Evolutionary conservation across 2,888 invertebrate species (phyloP).

Genomic region (Papilio protenor): DNA sequence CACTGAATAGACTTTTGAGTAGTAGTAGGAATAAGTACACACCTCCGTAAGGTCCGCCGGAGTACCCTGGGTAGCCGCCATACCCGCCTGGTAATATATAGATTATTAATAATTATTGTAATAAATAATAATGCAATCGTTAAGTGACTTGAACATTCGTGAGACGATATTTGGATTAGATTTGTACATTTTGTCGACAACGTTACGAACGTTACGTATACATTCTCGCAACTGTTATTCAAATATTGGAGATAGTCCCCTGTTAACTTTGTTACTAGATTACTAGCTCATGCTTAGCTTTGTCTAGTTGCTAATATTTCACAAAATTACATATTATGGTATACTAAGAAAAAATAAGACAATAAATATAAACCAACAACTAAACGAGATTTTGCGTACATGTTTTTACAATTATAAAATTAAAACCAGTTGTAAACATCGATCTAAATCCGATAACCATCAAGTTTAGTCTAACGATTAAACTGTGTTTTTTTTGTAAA

Average conservation of each 20-base stretch:
- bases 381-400: neutral
- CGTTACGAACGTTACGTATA: no score
- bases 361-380: neutral
- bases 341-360: neutral
- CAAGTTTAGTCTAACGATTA: neutral
- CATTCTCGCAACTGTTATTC: no score
- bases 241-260: no score
- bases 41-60: conserved; percentile 49
- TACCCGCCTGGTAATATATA: conserved; percentile 42
- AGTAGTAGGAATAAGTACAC: conserved; percentile 42
- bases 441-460: neutral
- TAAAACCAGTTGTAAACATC: neutral
- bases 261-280: no score
- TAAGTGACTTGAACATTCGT: no score
- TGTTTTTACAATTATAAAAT: neutral
- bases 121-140: no score
- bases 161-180: no score
- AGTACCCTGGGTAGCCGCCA: conserved; percentile 43
- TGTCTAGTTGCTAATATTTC: neutral
- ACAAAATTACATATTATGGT: no score
- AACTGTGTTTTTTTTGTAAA: neutral
- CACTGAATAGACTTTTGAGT: conserved; percentile 35
- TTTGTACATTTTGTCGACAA: no score
- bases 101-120: neutral
- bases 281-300: neutral